A percentile compares a stretch with the other conserved stretches of the same genome.
phyloP scores from a whole-genome alignment of 2,113 vertebrate species.

The Paramisgurnus dabryanus region DNA sequence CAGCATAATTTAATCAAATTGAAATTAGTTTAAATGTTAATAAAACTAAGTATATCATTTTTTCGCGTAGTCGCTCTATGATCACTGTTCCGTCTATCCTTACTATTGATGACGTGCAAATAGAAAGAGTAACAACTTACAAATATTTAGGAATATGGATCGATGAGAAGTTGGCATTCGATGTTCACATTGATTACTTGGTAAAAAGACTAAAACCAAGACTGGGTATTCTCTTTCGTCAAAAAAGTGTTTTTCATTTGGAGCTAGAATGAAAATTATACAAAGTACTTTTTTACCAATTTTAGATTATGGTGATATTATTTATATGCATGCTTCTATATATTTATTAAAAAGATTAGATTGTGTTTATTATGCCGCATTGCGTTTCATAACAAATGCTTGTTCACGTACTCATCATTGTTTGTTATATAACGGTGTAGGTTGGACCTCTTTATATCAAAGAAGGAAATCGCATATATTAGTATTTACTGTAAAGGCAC shows the following conservation, averaged over 20 bases:
- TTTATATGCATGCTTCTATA: neutral
- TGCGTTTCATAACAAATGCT: neutral
- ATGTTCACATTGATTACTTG: neutral
- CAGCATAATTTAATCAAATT: neutral
- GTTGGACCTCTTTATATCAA: no score
- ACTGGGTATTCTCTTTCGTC: no score
- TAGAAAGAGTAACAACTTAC: neutral
- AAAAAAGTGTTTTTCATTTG: neutral
- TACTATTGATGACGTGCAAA: neutral
- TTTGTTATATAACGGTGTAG: no score
- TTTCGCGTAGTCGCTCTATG: neutral
- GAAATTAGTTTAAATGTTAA: neutral
- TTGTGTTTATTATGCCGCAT: neutral
- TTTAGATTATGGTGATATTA: neutral
- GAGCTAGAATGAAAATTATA: neutral
- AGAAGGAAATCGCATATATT: no score
- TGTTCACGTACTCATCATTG: neutral
- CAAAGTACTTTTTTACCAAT: neutral
- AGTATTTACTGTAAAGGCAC: no score
- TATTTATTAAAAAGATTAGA: neutral
- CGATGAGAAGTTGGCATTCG: neutral
- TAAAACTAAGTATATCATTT: neutral
- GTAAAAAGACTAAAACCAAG: neutral
- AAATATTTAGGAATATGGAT: neutral
- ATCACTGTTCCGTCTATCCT: neutral